Evolutionary conservation across 2,113 vertebrate species (phyloP).

Genomic region (Panthera uncia): DNA sequence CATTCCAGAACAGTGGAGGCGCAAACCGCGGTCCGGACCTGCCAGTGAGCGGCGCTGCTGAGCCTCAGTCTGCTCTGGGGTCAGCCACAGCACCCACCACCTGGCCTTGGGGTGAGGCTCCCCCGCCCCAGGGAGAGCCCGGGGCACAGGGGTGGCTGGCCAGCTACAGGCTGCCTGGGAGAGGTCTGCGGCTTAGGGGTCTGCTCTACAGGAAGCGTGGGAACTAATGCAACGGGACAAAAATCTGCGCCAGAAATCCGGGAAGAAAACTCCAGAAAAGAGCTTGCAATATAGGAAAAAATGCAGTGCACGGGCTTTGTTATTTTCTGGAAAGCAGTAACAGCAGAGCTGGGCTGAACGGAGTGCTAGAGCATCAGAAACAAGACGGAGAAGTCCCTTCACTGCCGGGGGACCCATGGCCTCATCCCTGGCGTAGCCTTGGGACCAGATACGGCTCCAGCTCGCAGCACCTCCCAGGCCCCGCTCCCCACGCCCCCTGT

Average conservation of each 20-base stretch:
- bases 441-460: accelerated
- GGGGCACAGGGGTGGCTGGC: accelerated
- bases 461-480: no score
- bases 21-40: no score
- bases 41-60: accelerated
- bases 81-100: neutral
- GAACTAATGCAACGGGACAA: neutral
- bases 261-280: neutral
- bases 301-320: accelerated
- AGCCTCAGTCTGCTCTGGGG: neutral
- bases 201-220: neutral
- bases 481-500: neutral
- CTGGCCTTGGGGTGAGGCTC: no score
- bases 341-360: neutral
- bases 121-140: neutral
- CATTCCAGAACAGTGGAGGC: neutral
- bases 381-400: neutral
- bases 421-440: neutral
- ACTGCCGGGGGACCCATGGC: accelerated
- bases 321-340: neutral
- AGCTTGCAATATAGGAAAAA: accelerated
- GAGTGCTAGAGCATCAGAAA: neutral
- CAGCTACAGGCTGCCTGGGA: accelerated
- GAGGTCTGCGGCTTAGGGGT: no score
- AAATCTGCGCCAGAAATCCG: neutral